Conservation (phyloP, 2,888 invertebrate genomes). For the Amaurobius ferox region DNA sequence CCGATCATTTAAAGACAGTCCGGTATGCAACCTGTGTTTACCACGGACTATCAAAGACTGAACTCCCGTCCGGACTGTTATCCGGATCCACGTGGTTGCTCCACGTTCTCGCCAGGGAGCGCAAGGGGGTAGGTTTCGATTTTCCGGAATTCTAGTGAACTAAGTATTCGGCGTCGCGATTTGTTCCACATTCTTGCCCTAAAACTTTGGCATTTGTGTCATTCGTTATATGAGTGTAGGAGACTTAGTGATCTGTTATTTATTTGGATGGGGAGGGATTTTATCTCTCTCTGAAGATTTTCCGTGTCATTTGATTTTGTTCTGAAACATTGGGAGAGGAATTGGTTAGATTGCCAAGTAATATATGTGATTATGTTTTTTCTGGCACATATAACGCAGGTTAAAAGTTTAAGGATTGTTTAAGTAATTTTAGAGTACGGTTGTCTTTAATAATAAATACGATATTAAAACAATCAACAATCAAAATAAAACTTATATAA, state of each 20-base stretch:
- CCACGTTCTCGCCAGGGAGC: slow-evolving; percentile 44
- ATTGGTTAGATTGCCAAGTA: too few relatives aligned
- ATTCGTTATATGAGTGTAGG: background rate
- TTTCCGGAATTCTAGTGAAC: slow-evolving; percentile 34
- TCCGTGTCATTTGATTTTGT: too few relatives aligned
- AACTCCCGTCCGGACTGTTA: slow-evolving; percentile 33
- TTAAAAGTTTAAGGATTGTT: too few relatives aligned
- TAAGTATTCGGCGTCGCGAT: background rate
- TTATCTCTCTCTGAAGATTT: background rate
- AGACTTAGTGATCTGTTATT: background rate
- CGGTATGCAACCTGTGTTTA: slow-evolving; percentile 41
- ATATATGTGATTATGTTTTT: too few relatives aligned
- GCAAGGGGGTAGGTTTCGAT: slow-evolving; percentile 47
- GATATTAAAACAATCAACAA: too few relatives aligned
- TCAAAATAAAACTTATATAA: too few relatives aligned
- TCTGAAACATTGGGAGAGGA: too few relatives aligned
- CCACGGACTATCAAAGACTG: slow-evolving; percentile 57
- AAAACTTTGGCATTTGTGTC: slow-evolving; percentile 14
- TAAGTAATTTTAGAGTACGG: too few relatives aligned
- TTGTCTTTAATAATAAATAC: too few relatives aligned
- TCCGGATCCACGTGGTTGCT: slow-evolving; percentile 49
- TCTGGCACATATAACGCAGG: too few relatives aligned
- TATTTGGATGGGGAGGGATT: background rate
- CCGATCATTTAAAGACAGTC: background rate
- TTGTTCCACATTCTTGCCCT: background rate